Evolutionary conservation across 23 tunicate genomes (phyloP).

Genomic region (Halocynthia aurantium): DNA sequence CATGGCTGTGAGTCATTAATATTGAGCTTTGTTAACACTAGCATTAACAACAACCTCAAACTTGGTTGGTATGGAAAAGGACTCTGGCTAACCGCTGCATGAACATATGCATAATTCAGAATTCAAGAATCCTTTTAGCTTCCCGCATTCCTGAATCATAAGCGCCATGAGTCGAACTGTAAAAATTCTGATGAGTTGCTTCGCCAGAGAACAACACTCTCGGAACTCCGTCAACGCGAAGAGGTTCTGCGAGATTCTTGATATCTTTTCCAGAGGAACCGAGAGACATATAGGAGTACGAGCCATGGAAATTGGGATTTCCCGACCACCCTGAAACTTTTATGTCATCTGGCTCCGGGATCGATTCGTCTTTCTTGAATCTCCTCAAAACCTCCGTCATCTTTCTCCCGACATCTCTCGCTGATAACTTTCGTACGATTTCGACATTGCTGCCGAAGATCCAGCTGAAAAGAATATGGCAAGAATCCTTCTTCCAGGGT

Average conservation of each 20-base stretch:
- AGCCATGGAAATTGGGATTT: conserved; percentile 16
- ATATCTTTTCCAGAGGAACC: neutral
- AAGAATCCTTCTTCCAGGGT: no score
- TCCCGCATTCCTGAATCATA: conserved; percentile 31
- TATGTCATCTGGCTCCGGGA: conserved; percentile 22
- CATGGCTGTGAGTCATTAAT: no score
- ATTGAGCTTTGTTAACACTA: no score
- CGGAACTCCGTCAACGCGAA: conserved; percentile 1
- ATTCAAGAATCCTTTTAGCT: conserved; percentile 22
- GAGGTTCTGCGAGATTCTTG: conserved; percentile 6
- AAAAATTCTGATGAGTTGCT: conserved; percentile 27
- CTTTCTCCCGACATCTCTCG: neutral
- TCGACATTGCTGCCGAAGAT: no score
- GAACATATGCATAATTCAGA: neutral
- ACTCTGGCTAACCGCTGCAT: no score
- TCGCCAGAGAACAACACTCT: conserved; percentile 54
- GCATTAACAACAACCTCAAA: no score
- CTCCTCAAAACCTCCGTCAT: conserved; percentile 5
- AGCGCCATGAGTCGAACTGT: conserved; percentile 44
- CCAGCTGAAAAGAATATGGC: no score
- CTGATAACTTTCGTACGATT: neutral
- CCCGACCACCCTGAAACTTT: conserved; percentile 9
- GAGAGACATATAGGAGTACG: conserved; percentile 27
- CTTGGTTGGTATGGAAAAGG: no score
- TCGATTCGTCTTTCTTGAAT: neutral